Percentiles rank a stretch among this genome's conserved stretches.
These are phyloP conservation scores for Harpegnathos saltator DNA, from an alignment of 1,140 invertebrate genomes.

Conservation along the genomic window DNA sequence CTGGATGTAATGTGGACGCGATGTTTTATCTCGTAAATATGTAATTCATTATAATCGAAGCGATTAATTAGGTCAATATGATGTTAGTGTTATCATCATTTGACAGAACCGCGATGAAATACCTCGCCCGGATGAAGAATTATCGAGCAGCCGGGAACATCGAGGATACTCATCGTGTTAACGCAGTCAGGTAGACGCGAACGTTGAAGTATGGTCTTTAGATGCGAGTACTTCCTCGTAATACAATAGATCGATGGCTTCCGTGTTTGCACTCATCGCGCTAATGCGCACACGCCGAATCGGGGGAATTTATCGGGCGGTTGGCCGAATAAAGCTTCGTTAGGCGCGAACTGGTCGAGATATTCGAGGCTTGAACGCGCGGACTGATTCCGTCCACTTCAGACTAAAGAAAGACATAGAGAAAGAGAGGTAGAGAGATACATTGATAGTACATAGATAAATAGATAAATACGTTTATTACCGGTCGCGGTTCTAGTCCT, in stretches of 20 bases:
- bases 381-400: neutral
- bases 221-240: conserved; percentile 68
- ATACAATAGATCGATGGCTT: conserved; percentile 67
- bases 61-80: neutral
- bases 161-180: conserved; percentile 47
- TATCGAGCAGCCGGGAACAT: conserved; percentile 12
- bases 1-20: neutral
- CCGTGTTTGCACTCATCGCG: conserved; percentile 62
- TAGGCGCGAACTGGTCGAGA: conserved; percentile 31
- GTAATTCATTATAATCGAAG: conserved; percentile 2
- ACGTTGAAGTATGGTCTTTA: conserved; percentile 67
- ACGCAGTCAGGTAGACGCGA: conserved; percentile 52
- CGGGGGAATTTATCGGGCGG: conserved; percentile 39
- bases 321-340: conserved; percentile 54
- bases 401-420: neutral
- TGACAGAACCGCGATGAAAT: conserved; percentile 19
- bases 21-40: neutral
- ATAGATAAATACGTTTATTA: neutral
- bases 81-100: neutral
- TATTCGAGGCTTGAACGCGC: neutral
- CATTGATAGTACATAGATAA: neutral
- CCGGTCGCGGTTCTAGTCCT: neutral
- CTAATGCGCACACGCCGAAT: conserved; percentile 56
- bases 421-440: neutral
- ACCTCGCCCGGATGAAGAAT: conserved; percentile 25